Percentiles rank a stretch among this genome's conserved stretches.
Conservation (phyloP, 2,113 vertebrate genomes). For the Oreochromis aureus region DNA sequence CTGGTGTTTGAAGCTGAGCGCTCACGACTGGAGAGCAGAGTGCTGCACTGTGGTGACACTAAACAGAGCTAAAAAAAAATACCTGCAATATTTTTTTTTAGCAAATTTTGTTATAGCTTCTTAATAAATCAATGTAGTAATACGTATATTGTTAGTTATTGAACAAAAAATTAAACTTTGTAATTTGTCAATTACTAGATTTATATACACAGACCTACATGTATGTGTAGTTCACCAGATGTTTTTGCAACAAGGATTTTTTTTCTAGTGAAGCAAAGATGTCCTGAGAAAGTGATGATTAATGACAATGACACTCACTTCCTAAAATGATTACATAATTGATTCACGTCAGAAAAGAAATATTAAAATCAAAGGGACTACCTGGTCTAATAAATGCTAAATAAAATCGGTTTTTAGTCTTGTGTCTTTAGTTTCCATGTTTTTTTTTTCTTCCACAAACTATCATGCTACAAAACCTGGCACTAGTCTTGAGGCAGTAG, state of each 20-base stretch:
- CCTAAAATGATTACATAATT: background rate
- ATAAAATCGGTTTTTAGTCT: background rate
- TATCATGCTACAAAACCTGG: background rate
- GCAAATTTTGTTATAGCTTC: background rate
- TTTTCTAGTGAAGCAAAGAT: background rate
- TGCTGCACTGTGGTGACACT: constrained; percentile 45
- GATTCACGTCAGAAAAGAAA: background rate
- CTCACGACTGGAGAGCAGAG: constrained; percentile 65
- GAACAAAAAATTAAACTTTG: background rate
- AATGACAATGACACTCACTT: background rate
- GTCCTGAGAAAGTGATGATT: background rate
- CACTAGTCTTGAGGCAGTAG: background rate
- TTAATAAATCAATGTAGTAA: background rate
- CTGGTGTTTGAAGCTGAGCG: constrained; percentile 77
- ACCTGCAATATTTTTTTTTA: background rate
- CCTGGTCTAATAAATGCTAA: background rate
- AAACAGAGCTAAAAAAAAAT: background rate
- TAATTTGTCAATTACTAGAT: background rate
- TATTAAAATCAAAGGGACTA: background rate
- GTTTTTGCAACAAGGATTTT: background rate
- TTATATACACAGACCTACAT: background rate
- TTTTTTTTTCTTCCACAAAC: background rate
- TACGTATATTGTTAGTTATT: background rate
- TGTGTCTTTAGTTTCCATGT: background rate
- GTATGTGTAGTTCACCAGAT: background rate